Evolutionary conservation across 1,140 invertebrate genomes (phyloP), one percentile per base, ranked within the genome.

Genomic region (Hylyphantes graminicola): DNA sequence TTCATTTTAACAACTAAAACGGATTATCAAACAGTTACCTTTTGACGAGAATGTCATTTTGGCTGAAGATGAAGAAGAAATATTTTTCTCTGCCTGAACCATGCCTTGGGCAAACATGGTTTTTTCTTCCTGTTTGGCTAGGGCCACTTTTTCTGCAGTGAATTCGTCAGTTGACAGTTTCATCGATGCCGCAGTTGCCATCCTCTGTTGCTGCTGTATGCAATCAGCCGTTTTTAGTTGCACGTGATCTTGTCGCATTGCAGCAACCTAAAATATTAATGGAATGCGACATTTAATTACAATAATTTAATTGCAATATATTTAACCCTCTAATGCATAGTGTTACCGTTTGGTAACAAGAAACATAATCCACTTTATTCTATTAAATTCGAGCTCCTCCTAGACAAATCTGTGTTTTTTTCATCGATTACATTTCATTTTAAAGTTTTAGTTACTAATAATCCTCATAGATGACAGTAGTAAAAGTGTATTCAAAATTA

Each of bases 111-210:
- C 95, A 77, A 95, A 92, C 7, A 94, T 95, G 89, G 96, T 95
- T 15, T 94, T 92, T 86, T 95, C 94, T 88, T 97, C 94, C 85
- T 95, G 94, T 65, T 95, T 93, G 80, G 94, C 93, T 90, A 95
- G 93, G 1, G 95, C 94, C 88, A 94, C 94, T 90, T 96, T 95
- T 90, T 96, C 95, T 8, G 94, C 93, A 81, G 93, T 95, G 89
- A 95, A 96, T 13, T 93, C 94, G 86, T 96, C 95, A 63, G 94
- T 96, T 65, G 95, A 94, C 21, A 97, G 90, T 89, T 95, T 95
- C 90, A 96, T 93, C 86, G 93, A 94, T 13, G 94, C 91, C 5
- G 94, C 93, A 59, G 94, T 93, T 89, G 95, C 92, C 87, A 94
- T 95, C 88, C 94, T 94, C 83, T 92, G 93, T 89, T 96, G 95